These are phyloP conservation scores for Luperina testacea DNA, from an alignment of 2,888 invertebrate genomes.

Conservation along the genomic window DNA sequence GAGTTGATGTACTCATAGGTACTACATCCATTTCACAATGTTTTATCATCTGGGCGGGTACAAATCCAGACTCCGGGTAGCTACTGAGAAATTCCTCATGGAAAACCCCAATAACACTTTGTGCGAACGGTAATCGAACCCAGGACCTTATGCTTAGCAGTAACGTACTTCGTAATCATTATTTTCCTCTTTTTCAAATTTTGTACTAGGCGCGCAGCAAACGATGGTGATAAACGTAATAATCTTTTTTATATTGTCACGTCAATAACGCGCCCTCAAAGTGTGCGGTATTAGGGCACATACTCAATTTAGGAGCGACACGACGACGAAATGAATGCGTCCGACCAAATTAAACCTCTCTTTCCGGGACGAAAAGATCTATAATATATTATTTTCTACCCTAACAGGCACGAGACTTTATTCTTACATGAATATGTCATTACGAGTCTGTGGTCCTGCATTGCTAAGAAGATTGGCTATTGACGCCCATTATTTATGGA, in stretches of 20 bases:
- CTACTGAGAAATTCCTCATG: no score
- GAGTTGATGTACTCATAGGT: no score
- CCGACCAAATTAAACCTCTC: constrained; percentile 53
- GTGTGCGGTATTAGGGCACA: constrained; percentile 51
- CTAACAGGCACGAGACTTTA: constrained; percentile 30
- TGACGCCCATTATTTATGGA: background rate
- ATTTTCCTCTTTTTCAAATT: constrained; percentile 12
- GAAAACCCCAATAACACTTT: no score
- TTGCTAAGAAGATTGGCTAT: constrained; percentile 6
- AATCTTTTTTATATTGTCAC: constrained; percentile 53
- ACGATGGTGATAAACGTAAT: constrained; percentile 48
- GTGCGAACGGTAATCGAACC: no score
- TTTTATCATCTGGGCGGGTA: no score
- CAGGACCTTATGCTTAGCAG: no score
- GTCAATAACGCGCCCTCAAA: constrained; percentile 52
- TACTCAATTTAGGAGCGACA: constrained; percentile 59
- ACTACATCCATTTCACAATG: no score
- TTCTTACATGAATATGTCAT: constrained; percentile 2
- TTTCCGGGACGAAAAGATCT: constrained; percentile 41
- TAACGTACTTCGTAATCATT: background rate
- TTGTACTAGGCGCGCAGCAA: constrained; percentile 43
- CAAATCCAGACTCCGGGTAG: no score
- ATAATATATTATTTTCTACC: constrained; percentile 40
- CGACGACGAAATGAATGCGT: constrained; percentile 47
- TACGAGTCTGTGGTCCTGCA: background rate